Evolutionary conservation across 2,113 vertebrate species (phyloP), one percentile per base, ranked within the genome.

Genomic region (Crotalus tigris): DNA sequence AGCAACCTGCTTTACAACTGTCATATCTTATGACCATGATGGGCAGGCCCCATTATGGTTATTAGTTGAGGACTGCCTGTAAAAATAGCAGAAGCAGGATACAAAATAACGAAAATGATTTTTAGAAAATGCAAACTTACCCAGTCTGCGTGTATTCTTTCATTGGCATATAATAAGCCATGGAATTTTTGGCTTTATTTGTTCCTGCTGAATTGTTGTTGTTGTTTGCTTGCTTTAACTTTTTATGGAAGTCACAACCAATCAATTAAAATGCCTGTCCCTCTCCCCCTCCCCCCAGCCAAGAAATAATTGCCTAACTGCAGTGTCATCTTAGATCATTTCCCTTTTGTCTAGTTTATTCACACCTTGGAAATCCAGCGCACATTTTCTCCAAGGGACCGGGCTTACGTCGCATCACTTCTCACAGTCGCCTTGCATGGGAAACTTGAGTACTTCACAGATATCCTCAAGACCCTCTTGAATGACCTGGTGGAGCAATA

Each of bases 401-500:
- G 99, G 0, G 99, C 99, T 58, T 99, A 99, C 0, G 99, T 99
- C 94, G 99, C 99, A 0, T 99, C 99, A 0, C 97, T 99, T 92
- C 98, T 99, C 86, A 99, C 99, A 0, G 99, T 99, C 89, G 98
- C 99, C 0, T 97, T 99, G 94, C 99, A 99, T 0, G 98, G 99
- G 64, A 99, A 99, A 94, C 98, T 99, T 26, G 99, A 99, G 91
- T 99, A 99, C 95, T 99, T 99, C 96, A 99, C 99, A 0, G 99
- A 99, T 97, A 99, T 99, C 96, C 98, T 99, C 33, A 99, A 99
- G 93, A 99, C 99, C 0, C 98, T 99, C 55, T 96, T 99, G 55
- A 99, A 98, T 0, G 99, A 99, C 95, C 98, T 99, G 57, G 99
- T 99, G 94, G 99, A 99, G 95, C 99, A 99, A 95, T 99, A 99